phyloP scores from a whole-genome alignment of 2,888 invertebrate genomes.

The Gastracanthus pulcherrimus region DNA sequence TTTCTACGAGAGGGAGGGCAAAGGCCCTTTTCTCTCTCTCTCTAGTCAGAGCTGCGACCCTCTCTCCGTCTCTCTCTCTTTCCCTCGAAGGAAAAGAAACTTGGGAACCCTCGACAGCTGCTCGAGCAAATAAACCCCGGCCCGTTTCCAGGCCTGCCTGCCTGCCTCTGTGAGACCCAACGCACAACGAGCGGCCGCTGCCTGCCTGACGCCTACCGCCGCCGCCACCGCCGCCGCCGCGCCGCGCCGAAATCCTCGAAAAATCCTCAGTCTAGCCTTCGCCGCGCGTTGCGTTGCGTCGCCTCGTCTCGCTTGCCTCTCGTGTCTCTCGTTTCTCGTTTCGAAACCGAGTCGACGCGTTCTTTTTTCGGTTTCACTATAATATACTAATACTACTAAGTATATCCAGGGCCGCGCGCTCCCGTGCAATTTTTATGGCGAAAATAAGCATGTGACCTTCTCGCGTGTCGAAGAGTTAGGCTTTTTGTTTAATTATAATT shows the following conservation, averaged over 20 bases:
- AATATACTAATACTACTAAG: not conserved
- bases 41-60: not conserved
- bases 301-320: not conserved
- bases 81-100: slow-evolving; percentile 56
- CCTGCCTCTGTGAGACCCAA: slow-evolving; percentile 24
- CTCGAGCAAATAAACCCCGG: slow-evolving; percentile 69
- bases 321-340: not conserved
- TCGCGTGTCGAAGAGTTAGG: too few species aligned
- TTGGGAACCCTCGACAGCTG: slow-evolving; percentile 69
- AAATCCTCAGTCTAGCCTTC: slow-evolving; percentile 43
- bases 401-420: not conserved
- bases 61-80: slow-evolving; percentile 10
- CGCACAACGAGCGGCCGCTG: slow-evolving; percentile 36
- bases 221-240: not conserved
- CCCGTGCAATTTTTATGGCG: not conserved
- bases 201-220: not conserved
- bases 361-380: not conserved
- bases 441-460: not conserved
- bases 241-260: slow-evolving; percentile 41
- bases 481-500: too few species aligned
- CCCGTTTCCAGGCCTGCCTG: too few species aligned
- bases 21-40: not conserved
- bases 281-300: not conserved
- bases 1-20: not conserved
- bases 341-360: not conserved